Evolutionary conservation across 2,888 invertebrate genomes (phyloP).

Genomic region (Zootermopsis nevadensis): DNA sequence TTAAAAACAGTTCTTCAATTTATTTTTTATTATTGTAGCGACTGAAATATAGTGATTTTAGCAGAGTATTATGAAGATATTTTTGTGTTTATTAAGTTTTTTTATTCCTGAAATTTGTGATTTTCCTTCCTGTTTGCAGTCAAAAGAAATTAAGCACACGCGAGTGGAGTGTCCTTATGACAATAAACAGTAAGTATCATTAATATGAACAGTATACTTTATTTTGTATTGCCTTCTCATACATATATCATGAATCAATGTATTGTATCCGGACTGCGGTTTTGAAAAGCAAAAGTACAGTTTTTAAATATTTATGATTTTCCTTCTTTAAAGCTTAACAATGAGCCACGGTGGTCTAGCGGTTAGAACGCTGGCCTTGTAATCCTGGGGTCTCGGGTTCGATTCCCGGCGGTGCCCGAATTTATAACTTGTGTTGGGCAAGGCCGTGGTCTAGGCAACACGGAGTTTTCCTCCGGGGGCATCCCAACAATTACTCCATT

Average conservation of each 20-base stretch:
- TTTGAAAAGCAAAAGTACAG: not conserved
- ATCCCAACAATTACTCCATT: too few species aligned
- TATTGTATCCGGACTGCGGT: too few species aligned
- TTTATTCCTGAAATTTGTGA: not conserved
- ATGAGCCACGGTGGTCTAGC: too few species aligned
- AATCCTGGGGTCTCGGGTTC: too few species aligned
- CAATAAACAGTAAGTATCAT: constrained; percentile 42
- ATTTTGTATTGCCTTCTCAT: too few species aligned
- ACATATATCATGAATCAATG: not conserved
- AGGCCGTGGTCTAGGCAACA: too few species aligned
- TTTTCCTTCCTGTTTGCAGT: not conserved
- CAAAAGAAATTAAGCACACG: not conserved
- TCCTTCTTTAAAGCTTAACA: not conserved
- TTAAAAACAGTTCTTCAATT: too few species aligned
- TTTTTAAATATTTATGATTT: not conserved
- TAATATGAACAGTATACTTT: not conserved
- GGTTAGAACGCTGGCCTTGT: too few species aligned
- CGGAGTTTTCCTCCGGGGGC: too few species aligned
- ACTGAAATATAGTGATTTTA: not conserved
- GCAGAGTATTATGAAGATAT: not conserved
- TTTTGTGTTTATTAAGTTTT: not conserved
- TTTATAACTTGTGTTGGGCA: too few species aligned
- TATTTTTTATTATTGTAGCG: too few species aligned
- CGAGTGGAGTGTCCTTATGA: constrained; percentile 41
- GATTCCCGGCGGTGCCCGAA: too few species aligned